These are phyloP conservation scores for Cephus runcator DNA, from an alignment of 2,888 invertebrate genomes.

Conservation along the genomic window DNA sequence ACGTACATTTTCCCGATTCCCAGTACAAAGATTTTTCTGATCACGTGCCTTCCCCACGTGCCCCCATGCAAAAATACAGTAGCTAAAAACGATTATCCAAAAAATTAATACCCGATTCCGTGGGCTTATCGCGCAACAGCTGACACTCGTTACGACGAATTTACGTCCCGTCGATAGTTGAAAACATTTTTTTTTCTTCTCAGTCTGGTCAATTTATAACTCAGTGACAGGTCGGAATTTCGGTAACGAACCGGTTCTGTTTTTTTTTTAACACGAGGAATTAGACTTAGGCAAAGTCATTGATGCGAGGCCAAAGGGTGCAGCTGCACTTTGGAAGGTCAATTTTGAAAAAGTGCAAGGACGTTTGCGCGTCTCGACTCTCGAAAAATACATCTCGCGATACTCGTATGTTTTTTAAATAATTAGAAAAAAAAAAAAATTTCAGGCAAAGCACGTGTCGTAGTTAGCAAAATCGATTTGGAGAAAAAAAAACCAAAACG, in stretches of 20 bases:
- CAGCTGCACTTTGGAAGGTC: background rate
- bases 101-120: background rate
- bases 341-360: background rate
- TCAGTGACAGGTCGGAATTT: background rate
- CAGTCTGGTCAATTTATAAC: background rate
- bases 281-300: background rate
- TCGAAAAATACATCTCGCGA: background rate
- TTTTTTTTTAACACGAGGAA: background rate
- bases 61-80: background rate
- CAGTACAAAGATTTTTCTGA: background rate
- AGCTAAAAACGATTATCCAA: background rate
- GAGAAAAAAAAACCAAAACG: background rate
- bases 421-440: background rate
- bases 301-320: background rate
- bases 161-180: background rate
- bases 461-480: background rate
- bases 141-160: background rate
- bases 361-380: background rate
- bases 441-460: background rate
- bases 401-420: background rate
- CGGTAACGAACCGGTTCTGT: background rate
- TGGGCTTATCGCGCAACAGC: background rate
- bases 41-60: rapidly evolving
- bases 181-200: background rate
- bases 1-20: background rate